Evolutionary conservation across 2,797 vertebrate species (phyloP).

Genomic region (Sebastes kiyomatsui): DNA sequence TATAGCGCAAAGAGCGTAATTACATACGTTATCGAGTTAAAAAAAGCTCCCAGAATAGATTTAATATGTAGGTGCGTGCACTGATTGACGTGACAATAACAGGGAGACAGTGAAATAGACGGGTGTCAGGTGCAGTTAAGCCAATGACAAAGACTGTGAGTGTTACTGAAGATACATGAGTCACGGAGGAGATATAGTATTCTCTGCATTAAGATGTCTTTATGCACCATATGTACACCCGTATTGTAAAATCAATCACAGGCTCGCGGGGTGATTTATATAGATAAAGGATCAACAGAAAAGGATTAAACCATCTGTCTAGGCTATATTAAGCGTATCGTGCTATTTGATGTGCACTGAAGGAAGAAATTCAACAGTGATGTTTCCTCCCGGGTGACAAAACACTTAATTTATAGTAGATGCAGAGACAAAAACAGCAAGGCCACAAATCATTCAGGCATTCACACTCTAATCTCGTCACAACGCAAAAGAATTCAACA

Average conservation of each 20-base stretch:
- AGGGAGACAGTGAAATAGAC: not conserved
- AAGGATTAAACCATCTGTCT: not conserved
- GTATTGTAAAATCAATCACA: not conserved
- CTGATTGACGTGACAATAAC: not conserved
- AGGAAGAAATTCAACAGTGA: not conserved
- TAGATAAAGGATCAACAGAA: slow-evolving; percentile 11
- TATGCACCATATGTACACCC: not conserved
- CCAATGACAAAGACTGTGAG: not conserved
- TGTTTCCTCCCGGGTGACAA: slow-evolving; percentile 8
- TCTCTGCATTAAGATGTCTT: not conserved
- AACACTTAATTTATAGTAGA: not conserved
- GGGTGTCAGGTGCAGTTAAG: not conserved
- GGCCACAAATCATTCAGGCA: not conserved
- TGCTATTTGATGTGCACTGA: not conserved
- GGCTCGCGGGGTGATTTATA: not conserved
- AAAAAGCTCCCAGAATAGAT: slow-evolving; percentile 18
- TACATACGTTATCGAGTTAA: slow-evolving; percentile 6
- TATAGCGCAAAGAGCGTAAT: slow-evolving; percentile 16
- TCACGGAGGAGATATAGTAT: not conserved
- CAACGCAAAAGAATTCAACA: not conserved
- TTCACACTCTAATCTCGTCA: slow-evolving; percentile 2
- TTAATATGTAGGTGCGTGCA: not conserved
- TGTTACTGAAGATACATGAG: not conserved
- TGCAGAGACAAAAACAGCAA: not conserved
- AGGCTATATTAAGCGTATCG: not conserved